These are phyloP conservation scores for Grus americana DNA, from an alignment of 2,113 vertebrate genomes.

Conservation along the genomic window DNA sequence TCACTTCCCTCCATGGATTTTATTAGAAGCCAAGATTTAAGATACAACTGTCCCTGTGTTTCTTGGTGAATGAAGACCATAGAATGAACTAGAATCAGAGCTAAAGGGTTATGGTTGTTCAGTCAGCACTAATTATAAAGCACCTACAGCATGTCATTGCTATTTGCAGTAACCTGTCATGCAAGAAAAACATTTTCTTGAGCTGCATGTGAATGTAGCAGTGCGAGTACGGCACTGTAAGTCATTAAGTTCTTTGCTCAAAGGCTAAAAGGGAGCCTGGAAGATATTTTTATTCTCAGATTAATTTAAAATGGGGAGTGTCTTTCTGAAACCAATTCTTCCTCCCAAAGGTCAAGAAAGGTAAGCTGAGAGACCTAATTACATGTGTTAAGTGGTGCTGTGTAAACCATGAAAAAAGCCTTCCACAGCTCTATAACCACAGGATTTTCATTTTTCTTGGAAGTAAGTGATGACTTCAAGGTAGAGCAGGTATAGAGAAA, in stretches of 20 bases:
- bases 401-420: neutral
- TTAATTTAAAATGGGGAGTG: neutral
- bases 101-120: neutral
- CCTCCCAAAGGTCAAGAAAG: neutral
- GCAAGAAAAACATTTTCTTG: neutral
- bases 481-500: neutral
- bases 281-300: constrained; percentile 5
- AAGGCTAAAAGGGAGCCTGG: neutral
- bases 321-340: neutral
- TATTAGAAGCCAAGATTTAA: neutral
- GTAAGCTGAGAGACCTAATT: neutral
- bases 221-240: neutral
- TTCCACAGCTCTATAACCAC: neutral
- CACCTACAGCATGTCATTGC: neutral
- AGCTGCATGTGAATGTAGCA: neutral
- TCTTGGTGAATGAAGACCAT: neutral
- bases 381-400: neutral
- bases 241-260: neutral
- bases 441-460: neutral
- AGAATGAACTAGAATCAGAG: neutral
- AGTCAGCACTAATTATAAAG: neutral
- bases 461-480: neutral
- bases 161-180: neutral
- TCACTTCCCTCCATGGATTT: neutral
- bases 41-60: neutral